These are phyloP conservation scores for Leptinotarsa haldemani DNA, from an alignment of 2,888 invertebrate species.

Conservation along the genomic window DNA sequence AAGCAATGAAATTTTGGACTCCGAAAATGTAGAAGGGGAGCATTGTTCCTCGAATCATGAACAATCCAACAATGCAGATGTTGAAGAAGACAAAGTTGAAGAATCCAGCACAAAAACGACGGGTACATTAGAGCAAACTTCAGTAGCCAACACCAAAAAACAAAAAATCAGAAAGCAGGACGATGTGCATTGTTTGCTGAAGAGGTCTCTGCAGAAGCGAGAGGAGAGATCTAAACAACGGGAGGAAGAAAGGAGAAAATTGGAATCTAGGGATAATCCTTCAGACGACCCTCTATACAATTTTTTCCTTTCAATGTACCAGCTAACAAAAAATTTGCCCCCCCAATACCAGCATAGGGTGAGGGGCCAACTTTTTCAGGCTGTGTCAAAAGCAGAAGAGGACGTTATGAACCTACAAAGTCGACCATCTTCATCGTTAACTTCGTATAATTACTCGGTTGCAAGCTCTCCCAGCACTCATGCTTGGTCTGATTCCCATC, in stretches of 20 bases:
- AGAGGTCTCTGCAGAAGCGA: conserved; percentile 24
- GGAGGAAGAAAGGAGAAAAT: conserved; percentile 21
- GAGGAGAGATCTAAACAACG: conserved; percentile 22
- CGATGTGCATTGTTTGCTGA: conserved; percentile 24
- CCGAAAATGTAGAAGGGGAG: background rate
- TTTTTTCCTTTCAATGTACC: conserved; percentile 26
- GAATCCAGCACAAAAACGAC: conserved; percentile 6
- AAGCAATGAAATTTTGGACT: conserved; percentile 5
- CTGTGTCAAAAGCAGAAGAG: conserved; percentile 24
- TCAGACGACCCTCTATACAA: conserved; percentile 21
- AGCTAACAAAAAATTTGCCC: conserved; percentile 22
- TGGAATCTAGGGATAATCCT: conserved; percentile 18
- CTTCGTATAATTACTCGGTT: conserved; percentile 19
- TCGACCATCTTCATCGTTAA: conserved; percentile 21
- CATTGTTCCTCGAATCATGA: background rate
- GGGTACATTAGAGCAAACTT: too few relatives aligned
- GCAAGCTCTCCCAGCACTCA: conserved; percentile 7
- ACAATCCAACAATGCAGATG: conserved; percentile 21
- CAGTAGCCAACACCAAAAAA: too few relatives aligned
- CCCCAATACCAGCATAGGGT: conserved; percentile 18
- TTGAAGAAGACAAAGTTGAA: background rate
- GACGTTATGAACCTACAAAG: conserved; percentile 24
- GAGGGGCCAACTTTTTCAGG: conserved; percentile 21
- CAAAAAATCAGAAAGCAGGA: conserved; percentile 12
- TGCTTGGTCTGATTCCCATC: conserved; percentile 16